Percentiles rank a stretch among this genome's conserved stretches.
Evolutionary conservation across 1,140 invertebrate species (phyloP).

Genomic region (Cotesia typhae): DNA sequence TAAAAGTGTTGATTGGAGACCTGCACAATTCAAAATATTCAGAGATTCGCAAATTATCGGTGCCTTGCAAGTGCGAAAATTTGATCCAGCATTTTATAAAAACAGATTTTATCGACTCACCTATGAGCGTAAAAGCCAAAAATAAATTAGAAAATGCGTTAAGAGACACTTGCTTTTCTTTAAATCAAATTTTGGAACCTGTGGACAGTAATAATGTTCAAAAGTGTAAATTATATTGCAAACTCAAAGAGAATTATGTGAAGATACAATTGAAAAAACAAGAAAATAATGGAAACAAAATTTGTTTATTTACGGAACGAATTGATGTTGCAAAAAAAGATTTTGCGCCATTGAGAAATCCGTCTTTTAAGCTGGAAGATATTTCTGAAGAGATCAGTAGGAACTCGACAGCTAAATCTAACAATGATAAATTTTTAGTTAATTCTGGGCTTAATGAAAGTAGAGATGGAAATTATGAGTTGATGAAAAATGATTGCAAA

Average conservation of each 20-base stretch:
- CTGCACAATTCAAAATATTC: neutral
- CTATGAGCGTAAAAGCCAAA: slow-evolving; percentile 25
- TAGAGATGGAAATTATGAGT: too few species aligned
- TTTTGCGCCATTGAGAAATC: neutral
- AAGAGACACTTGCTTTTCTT: slow-evolving; percentile 39
- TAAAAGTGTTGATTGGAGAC: slow-evolving; percentile 16
- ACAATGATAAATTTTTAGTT: too few species aligned
- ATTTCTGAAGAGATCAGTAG: neutral
- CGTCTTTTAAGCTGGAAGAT: neutral
- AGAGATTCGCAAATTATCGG: slow-evolving; percentile 16
- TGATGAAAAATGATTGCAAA: too few species aligned
- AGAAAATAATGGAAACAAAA: slow-evolving; percentile 26
- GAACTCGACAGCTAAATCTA: too few species aligned
- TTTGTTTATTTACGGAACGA: slow-evolving; percentile 37
- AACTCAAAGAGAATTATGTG: slow-evolving; percentile 42
- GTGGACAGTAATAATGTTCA: slow-evolving; percentile 22
- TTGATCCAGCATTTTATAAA: slow-evolving; percentile 41
- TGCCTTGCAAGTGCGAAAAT: slow-evolving; percentile 45
- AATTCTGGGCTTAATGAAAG: too few species aligned
- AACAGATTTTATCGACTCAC: slow-evolving; percentile 33
- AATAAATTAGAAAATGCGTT: slow-evolving; percentile 42
- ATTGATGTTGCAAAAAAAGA: neutral
- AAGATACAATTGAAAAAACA: slow-evolving; percentile 41
- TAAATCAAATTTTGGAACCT: slow-evolving; percentile 42
- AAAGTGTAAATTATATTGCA: slow-evolving; percentile 39